These are phyloP conservation scores for Eupithecia dodoneata DNA, from an alignment of 2,888 invertebrate species.

Conservation along the genomic window DNA sequence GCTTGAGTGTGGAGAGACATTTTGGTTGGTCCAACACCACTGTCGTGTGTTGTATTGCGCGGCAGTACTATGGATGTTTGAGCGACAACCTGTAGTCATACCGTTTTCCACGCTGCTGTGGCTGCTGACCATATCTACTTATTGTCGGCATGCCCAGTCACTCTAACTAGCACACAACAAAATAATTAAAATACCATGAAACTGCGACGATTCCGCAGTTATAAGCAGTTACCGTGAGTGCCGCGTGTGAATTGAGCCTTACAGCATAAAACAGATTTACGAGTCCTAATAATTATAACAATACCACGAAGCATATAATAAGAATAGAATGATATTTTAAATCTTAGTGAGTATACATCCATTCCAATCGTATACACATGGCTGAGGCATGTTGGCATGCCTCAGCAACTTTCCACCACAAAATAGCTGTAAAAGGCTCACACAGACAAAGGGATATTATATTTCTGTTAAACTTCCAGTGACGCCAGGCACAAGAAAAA, in stretches of 20 bases:
- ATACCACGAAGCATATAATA: conserved; percentile 28
- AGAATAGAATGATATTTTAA: conserved; percentile 40
- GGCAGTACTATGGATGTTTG: no score
- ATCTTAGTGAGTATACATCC: conserved; percentile 46
- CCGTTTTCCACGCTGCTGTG: neutral
- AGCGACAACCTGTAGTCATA: neutral
- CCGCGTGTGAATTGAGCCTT: conserved; percentile 5
- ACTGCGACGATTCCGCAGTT: conserved; percentile 2
- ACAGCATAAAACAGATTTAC: conserved; percentile 5
- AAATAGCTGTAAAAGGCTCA: conserved; percentile 9
- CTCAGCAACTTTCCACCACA: conserved; percentile 21
- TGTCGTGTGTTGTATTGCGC: no score
- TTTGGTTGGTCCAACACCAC: no score
- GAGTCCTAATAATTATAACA: conserved; percentile 11
- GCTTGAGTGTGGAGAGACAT: no score
- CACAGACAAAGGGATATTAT: neutral
- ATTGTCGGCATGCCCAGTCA: neutral
- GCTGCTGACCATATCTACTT: neutral
- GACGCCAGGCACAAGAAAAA: neutral
- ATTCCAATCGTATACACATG: conserved; percentile 47
- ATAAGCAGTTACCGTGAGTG: neutral
- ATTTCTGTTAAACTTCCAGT: neutral
- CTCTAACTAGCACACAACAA: neutral
- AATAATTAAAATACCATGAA: neutral
- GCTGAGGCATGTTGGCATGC: conserved; percentile 37